Percentiles rank a stretch among this genome's conserved stretches.
Conservation (phyloP, 2,113 vertebrate genomes). For the Etia nguti region DNA sequence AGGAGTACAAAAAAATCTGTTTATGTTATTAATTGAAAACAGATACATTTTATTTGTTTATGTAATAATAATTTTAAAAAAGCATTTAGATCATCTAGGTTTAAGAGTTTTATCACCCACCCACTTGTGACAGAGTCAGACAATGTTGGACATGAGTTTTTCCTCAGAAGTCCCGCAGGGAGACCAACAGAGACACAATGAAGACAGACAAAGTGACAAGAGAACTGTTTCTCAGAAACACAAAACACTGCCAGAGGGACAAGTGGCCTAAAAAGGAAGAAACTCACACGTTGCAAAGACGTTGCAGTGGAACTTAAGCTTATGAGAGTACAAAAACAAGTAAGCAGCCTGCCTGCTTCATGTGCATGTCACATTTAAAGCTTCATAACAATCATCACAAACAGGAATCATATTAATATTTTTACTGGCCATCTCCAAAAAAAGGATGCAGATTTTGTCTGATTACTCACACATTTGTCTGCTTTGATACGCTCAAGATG, state of each 20-base stretch:
- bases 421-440: not conserved
- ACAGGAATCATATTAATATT: not conserved
- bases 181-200: conserved; percentile 5
- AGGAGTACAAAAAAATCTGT: not conserved
- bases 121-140: not conserved
- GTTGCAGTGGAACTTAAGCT: not conserved
- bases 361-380: not conserved
- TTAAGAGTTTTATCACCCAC: not conserved
- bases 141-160: not conserved
- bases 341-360: not conserved
- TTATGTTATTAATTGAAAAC: not conserved
- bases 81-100: not conserved
- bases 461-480: not conserved
- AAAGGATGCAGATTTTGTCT: not conserved
- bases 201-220: conserved; percentile 1
- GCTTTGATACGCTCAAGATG: not conserved
- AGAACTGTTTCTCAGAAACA: not conserved
- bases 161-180: not conserved
- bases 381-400: not conserved
- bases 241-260: not conserved
- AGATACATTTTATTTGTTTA: not conserved
- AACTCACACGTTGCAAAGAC: not conserved
- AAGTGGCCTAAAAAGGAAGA: not conserved
- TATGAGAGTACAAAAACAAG: not conserved
- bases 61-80: not conserved